phyloP scores from a whole-genome alignment of 2,888 invertebrate species.

The Pardosa pseudoannulata region DNA sequence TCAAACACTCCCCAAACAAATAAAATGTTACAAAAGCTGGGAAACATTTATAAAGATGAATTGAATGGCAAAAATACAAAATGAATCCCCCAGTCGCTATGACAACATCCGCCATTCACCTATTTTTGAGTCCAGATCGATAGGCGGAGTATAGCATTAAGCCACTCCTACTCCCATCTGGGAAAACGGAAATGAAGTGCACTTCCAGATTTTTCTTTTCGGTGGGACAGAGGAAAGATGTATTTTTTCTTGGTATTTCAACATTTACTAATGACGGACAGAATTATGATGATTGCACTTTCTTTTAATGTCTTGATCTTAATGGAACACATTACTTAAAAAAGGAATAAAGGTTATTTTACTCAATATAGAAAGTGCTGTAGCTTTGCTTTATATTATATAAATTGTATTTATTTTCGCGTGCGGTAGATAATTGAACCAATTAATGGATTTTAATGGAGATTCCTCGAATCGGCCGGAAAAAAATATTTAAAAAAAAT shows the following conservation, averaged over 20 bases:
- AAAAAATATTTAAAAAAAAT: too few relatives aligned
- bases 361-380: too few relatives aligned
- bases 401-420: too few relatives aligned
- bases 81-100: conserved; percentile 34
- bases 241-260: neutral
- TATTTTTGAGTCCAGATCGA: conserved; percentile 45
- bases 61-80: conserved; percentile 41
- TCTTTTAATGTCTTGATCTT: too few relatives aligned
- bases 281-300: neutral
- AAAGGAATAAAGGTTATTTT: too few relatives aligned
- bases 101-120: conserved; percentile 53
- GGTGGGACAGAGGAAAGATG: neutral
- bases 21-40: conserved; percentile 2
- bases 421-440: too few relatives aligned
- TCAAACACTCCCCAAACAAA: conserved; percentile 8
- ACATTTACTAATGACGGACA: neutral
- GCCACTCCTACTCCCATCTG: neutral
- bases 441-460: too few relatives aligned
- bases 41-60: conserved; percentile 39
- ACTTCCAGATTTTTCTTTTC: neutral
- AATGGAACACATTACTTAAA: too few relatives aligned
- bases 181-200: neutral
- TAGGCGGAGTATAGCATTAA: conserved; percentile 9
- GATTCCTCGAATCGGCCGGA: too few relatives aligned
- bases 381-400: too few relatives aligned